Evolutionary conservation across 2,113 vertebrate species (phyloP).

Genomic region (Callorhinus ursinus): DNA sequence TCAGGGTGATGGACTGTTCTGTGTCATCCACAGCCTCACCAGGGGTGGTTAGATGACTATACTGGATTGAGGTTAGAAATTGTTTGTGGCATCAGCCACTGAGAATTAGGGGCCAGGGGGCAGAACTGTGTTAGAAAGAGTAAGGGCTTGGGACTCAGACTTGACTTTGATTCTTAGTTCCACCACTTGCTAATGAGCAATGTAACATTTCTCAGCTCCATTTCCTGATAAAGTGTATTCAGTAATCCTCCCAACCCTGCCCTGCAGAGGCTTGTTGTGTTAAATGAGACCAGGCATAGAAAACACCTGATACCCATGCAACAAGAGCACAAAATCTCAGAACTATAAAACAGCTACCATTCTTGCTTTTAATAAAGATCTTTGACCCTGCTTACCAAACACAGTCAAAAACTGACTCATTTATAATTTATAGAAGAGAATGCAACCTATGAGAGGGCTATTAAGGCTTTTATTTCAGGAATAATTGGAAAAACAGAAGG

Average conservation of each 20-base stretch:
- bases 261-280: background rate
- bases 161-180: slow-evolving; percentile 4
- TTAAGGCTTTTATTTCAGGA: background rate
- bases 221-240: background rate
- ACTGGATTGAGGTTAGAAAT: background rate
- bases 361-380: background rate
- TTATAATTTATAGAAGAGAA: background rate
- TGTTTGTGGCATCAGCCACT: background rate
- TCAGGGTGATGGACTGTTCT: background rate
- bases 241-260: background rate
- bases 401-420: background rate
- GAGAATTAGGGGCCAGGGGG: background rate
- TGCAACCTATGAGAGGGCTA: background rate
- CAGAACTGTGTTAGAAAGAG: background rate
- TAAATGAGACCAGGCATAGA: background rate
- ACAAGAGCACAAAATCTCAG: background rate
- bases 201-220: background rate
- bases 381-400: background rate
- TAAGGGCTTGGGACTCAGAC: background rate
- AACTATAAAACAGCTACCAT: background rate
- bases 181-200: background rate
- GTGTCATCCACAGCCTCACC: background rate
- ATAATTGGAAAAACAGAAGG: background rate
- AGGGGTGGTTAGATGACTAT: background rate
- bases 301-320: background rate